These are phyloP conservation scores for Apamea epomidion DNA, from an alignment of 2,888 invertebrate genomes.

Conservation along the genomic window DNA sequence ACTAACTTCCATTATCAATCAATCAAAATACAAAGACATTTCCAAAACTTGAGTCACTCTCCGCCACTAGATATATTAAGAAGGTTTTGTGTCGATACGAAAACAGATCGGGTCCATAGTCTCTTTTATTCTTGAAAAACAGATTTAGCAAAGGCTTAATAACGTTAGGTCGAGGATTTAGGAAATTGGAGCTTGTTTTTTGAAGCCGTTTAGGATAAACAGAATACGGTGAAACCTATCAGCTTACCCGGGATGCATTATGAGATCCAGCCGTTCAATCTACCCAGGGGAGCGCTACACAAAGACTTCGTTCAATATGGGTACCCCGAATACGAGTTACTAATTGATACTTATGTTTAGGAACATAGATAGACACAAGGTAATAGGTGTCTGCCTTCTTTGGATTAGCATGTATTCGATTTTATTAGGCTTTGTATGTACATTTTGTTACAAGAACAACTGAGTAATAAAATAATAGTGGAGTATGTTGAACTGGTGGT, in stretches of 20 bases:
- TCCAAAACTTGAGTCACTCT: neutral
- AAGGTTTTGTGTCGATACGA: slow-evolving; percentile 1
- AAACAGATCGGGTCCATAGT: slow-evolving; percentile 8
- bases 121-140: slow-evolving; percentile 34
- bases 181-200: slow-evolving; percentile 57
- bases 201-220: slow-evolving; percentile 46
- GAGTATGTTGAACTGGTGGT: neutral
- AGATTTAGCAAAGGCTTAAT: slow-evolving; percentile 31
- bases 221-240: slow-evolving; percentile 51
- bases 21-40: slow-evolving; percentile 1
- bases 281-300: slow-evolving; percentile 33
- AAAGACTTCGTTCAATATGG: slow-evolving; percentile 43
- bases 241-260: slow-evolving; percentile 47
- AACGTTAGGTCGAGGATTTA: slow-evolving; percentile 46
- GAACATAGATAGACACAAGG: neutral
- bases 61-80: neutral
- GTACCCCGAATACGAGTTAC: slow-evolving; percentile 32
- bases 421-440: neutral
- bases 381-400: neutral
- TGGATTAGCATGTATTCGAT: neutral
- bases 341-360: slow-evolving; percentile 45
- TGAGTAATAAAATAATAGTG: neutral
- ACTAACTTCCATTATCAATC: neutral
- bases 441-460: neutral
- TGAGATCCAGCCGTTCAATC: slow-evolving; percentile 45